Conservation (phyloP, 2,113 vertebrate species). For the Theristicus caerulescens region DNA sequence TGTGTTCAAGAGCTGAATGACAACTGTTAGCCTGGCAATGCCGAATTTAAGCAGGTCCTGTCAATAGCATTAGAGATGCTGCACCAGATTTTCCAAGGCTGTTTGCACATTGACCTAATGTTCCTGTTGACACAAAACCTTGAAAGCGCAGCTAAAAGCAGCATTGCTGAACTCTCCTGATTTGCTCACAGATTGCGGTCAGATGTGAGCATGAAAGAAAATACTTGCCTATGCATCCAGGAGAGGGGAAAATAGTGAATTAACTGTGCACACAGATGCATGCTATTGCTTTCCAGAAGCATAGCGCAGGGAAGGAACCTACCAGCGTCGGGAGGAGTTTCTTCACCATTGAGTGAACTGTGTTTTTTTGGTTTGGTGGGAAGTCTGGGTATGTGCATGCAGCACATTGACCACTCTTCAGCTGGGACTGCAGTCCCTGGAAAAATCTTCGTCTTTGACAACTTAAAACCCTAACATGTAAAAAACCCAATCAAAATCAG, state of each 20-base stretch:
- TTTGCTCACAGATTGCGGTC: not conserved
- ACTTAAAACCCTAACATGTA: not conserved
- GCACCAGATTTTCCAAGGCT: not conserved
- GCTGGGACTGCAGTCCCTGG: not conserved
- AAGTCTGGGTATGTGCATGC: rapidly evolving
- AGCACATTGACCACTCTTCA: not conserved
- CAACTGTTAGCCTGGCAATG: not conserved
- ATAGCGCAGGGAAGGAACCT: not conserved
- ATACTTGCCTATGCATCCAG: not conserved
- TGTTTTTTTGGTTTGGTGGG: not conserved
- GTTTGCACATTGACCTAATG: not conserved
- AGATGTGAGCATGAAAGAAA: not conserved
- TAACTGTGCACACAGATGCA: not conserved
- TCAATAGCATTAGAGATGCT: not conserved
- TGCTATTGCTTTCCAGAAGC: not conserved
- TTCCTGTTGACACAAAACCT: not conserved
- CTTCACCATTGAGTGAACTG: rapidly evolving
- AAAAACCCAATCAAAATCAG: not conserved
- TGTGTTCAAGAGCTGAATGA: not conserved
- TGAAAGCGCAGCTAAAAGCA: not conserved
- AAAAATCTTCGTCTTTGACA: not conserved
- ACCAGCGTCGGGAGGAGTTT: not conserved
- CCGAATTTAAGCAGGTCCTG: not conserved
- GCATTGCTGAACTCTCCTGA: not conserved
- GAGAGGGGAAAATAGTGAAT: not conserved